Evolutionary conservation across 2,797 vertebrate species (phyloP).

Genomic region (Gymnodraco acuticeps): DNA sequence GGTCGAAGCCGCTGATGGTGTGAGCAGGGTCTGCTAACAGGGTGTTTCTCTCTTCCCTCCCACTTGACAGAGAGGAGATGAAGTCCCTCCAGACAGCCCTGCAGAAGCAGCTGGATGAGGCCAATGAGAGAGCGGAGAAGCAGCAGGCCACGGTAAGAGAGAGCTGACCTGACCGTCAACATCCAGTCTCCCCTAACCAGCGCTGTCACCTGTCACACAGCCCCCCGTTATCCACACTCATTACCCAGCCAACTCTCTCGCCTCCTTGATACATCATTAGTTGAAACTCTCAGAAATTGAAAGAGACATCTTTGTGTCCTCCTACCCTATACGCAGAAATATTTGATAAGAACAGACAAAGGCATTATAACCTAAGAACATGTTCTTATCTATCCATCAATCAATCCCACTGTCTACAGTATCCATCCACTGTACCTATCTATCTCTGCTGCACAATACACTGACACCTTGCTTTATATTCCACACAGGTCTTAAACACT

Average conservation of each 20-base stretch:
- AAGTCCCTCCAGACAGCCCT: slow-evolving; percentile 96
- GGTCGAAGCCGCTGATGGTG: slow-evolving; percentile 22
- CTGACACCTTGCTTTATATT: slow-evolving; percentile 21
- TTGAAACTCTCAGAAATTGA: slow-evolving; percentile 55
- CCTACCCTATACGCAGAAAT: not conserved
- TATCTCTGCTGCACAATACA: not conserved
- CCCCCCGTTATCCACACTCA: slow-evolving; percentile 58
- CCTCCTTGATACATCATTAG: slow-evolving; percentile 47
- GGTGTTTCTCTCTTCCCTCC: slow-evolving; percentile 70
- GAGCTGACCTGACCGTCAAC: slow-evolving; percentile 63
- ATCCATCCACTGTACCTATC: not conserved
- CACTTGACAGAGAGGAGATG: slow-evolving; percentile 94
- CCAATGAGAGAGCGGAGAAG: slow-evolving; percentile 93
- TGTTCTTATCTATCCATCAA: slow-evolving; percentile 25
- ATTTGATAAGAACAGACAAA: slow-evolving; percentile 33
- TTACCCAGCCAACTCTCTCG: slow-evolving; percentile 60
- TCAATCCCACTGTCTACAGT: slow-evolving; percentile 8
- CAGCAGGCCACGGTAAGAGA: slow-evolving; percentile 95
- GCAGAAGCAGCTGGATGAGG: slow-evolving; percentile 97
- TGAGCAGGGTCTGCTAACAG: slow-evolving; percentile 67
- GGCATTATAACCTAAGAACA: slow-evolving; percentile 18
- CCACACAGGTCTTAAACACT: not conserved
- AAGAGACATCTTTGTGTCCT: slow-evolving; percentile 26
- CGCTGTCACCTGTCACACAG: slow-evolving; percentile 72
- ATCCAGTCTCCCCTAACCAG: slow-evolving; percentile 59